phyloP scores from a whole-genome alignment of 1,140 invertebrate species.

The Anastrepha obliqua region DNA sequence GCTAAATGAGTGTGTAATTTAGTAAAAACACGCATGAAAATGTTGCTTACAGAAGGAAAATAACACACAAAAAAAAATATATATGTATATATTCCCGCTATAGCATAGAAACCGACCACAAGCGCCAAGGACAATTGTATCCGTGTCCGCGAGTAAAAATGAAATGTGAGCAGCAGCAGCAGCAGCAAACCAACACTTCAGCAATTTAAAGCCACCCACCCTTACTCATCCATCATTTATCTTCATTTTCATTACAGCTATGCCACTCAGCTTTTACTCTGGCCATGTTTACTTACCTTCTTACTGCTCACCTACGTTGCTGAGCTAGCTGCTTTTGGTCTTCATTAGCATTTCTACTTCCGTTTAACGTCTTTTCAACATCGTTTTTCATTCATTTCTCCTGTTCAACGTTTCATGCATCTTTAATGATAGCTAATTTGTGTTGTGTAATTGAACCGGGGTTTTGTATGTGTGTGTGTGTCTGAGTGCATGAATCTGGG shows the following conservation, averaged over 20 bases:
- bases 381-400: background rate
- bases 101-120: no score
- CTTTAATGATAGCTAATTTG: conserved; percentile 51
- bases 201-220: background rate
- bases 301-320: background rate
- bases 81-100: background rate
- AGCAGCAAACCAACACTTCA: background rate
- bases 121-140: background rate
- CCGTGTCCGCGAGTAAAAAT: background rate
- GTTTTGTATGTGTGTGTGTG: background rate
- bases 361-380: conserved; percentile 7
- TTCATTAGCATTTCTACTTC: conserved; percentile 25
- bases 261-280: background rate
- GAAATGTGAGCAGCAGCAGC: background rate
- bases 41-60: background rate
- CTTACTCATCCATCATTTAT: background rate
- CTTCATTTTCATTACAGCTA: background rate
- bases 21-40: conserved; percentile 4
- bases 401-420: background rate
- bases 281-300: background rate
- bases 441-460: background rate
- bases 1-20: background rate
- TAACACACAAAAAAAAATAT: background rate
- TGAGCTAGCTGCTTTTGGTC: background rate
- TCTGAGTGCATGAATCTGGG: background rate